Percentiles rank a stretch among this genome's conserved stretches.
phyloP scores from a whole-genome alignment of 1,140 invertebrate species.

The Zaprionus capensis region DNA sequence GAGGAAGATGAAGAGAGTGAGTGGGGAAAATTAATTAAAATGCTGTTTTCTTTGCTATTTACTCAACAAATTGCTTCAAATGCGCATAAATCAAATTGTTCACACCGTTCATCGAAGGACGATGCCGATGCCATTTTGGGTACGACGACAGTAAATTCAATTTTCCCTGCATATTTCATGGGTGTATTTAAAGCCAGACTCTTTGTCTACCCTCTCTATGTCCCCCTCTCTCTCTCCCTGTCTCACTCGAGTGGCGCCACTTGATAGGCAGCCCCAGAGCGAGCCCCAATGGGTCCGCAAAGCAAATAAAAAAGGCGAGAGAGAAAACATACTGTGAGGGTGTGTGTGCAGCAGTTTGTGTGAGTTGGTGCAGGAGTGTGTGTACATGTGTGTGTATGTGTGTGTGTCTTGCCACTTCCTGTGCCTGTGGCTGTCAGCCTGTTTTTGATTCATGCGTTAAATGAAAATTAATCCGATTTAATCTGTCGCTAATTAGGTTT shows the following conservation, averaged over 20 bases:
- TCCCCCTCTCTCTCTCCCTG: not conserved
- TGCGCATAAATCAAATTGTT: slow-evolving; percentile 82
- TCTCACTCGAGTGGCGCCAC: slow-evolving; percentile 50
- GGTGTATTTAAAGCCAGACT: slow-evolving; percentile 25
- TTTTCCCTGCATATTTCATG: slow-evolving; percentile 75
- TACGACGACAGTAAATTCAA: slow-evolving; percentile 58
- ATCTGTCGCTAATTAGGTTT: slow-evolving; percentile 83
- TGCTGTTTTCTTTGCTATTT: slow-evolving; percentile 72
- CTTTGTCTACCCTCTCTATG: not conserved
- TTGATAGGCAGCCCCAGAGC: slow-evolving; percentile 23
- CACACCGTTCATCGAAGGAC: slow-evolving; percentile 63
- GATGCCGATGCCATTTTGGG: slow-evolving; percentile 14
- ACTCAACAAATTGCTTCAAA: slow-evolving; percentile 80
- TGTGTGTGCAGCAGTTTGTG: not conserved
- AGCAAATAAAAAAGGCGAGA: slow-evolving; percentile 28
- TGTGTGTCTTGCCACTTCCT: slow-evolving; percentile 34
- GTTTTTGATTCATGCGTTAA: slow-evolving; percentile 81
- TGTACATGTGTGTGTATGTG: not conserved
- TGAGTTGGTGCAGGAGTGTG: not conserved
- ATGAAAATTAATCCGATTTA: slow-evolving; percentile 83
- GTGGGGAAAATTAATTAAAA: slow-evolving; percentile 75
- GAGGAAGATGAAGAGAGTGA: slow-evolving; percentile 31
- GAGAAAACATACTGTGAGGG: slow-evolving; percentile 10
- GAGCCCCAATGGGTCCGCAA: slow-evolving; percentile 15
- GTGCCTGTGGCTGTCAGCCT: slow-evolving; percentile 60